Evolutionary conservation across 2,113 vertebrate genomes (phyloP), one percentile per base, ranked within the genome.

Genomic region (Phylloscopus trochiloides): DNA sequence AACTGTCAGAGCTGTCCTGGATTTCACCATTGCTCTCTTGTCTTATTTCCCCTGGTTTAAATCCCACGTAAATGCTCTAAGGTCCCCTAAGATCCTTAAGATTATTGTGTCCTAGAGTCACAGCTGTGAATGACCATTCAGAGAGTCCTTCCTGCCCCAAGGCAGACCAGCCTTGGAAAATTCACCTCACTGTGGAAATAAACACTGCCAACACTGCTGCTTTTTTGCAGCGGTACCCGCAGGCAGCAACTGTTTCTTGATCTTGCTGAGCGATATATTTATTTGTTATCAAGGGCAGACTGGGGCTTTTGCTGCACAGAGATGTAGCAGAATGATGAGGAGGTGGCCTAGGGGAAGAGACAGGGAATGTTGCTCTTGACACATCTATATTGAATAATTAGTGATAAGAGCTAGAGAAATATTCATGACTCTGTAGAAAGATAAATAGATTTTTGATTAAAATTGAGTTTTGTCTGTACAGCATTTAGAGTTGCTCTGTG

Each of bases 371-470:
- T 94, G 40, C 85, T 97, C 88, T 93, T 95, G 92, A 92, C 87
- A 95, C 66, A 65, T 18, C 4, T 75, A 61, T 74, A 67, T 75
- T 76, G 84, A 96, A 93, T 96, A 96, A 96, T 97, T 97, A 94
- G 75, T 34, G 84, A 95, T 96, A 97, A 94, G 72, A 96, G 58
- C 86, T 72, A 90, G 91, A 88, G 86, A 97, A 92, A 94, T 97
- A 96, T 86, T 97, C 93, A 96, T 91, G 87, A 94, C 74, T 90
- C 71, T 50, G 54, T 94, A 67, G 68, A 92, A 96, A 96, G 86
- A 97, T 96, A 94, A 96, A 96, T 91, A 95, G 96, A 86, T 96
- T 94, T 96, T 95, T 95, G 40, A 91, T 96, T 96, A 95, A 96
- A 96, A 90, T 92, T 74, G 72, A 82, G 67, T 83, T 96, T 94